Percentiles rank a stretch among this genome's conserved stretches.
These are phyloP conservation scores for Theristicus caerulescens DNA, from an alignment of 2,113 vertebrate genomes.

Conservation along the genomic window DNA sequence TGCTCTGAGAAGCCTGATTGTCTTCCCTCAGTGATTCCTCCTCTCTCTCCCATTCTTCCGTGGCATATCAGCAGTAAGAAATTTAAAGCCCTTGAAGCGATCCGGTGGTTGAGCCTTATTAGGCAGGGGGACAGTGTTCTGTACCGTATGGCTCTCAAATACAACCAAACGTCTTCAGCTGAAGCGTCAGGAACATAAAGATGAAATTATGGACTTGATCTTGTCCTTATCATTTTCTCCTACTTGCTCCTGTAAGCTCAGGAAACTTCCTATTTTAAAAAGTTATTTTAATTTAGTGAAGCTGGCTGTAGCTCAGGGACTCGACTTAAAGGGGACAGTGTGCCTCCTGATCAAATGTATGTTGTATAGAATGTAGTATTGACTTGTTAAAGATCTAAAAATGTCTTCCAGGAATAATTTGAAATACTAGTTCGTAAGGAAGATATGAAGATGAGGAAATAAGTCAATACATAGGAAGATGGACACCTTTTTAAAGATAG, in stretches of 20 bases:
- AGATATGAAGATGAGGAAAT: neutral
- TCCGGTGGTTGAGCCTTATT: neutral
- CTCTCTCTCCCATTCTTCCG: neutral
- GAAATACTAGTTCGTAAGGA: neutral
- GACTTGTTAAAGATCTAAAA: neutral
- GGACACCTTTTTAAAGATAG: neutral
- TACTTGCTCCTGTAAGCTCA: neutral
- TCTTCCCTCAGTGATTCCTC: neutral
- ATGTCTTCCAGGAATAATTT: neutral
- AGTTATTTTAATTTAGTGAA: neutral
- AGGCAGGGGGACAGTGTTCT: neutral
- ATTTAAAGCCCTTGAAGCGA: neutral
- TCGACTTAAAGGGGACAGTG: rapidly evolving
- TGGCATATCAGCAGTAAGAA: neutral
- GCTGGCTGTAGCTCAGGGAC: neutral
- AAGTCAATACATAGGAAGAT: neutral
- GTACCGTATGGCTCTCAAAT: neutral
- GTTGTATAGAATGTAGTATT: rapidly evolving
- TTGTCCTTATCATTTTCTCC: neutral
- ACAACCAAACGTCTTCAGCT: neutral
- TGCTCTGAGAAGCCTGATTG: neutral
- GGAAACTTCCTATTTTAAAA: neutral
- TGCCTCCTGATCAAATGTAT: neutral
- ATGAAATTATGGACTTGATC: neutral
- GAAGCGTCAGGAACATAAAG: too few relatives aligned